Conservation (phyloP, 2,797 vertebrate genomes). For the Synanceia verrucosa region DNA sequence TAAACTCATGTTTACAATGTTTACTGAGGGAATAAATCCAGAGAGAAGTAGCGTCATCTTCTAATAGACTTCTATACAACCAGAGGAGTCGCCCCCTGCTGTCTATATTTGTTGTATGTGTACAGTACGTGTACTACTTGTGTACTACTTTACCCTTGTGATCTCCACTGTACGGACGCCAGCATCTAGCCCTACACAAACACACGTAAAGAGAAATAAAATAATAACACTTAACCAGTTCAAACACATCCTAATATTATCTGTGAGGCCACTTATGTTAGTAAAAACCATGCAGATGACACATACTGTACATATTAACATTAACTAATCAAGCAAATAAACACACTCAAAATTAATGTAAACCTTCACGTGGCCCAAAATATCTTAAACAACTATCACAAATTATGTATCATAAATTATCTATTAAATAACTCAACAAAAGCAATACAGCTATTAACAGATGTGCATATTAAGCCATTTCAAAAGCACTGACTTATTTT, state of each 20-base stretch:
- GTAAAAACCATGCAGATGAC: too few relatives aligned
- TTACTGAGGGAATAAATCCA: too few relatives aligned
- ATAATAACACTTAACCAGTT: neutral
- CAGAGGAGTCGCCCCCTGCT: too few relatives aligned
- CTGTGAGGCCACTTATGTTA: neutral
- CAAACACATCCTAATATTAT: neutral
- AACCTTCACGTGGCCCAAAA: neutral
- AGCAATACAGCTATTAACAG: neutral
- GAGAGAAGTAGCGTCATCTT: too few relatives aligned
- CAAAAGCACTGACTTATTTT: neutral
- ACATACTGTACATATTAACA: too few relatives aligned
- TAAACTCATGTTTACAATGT: too few relatives aligned
- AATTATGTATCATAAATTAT: neutral
- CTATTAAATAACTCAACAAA: neutral
- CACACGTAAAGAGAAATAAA: constrained; percentile 7
- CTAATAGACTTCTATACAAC: too few relatives aligned
- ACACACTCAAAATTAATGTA: neutral
- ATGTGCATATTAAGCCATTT: too few relatives aligned
- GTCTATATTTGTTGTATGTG: neutral
- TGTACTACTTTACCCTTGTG: constrained; percentile 80
- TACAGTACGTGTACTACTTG: constrained; percentile 17
- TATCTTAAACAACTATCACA: too few relatives aligned
- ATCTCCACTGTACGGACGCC: constrained; percentile 89
- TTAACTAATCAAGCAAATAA: too few relatives aligned
- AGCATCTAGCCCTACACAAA: constrained; percentile 72